Base-by-base conservation (phyloP, 2,797 vertebrate species). In the Pseudochirops corinnae region DNA sequence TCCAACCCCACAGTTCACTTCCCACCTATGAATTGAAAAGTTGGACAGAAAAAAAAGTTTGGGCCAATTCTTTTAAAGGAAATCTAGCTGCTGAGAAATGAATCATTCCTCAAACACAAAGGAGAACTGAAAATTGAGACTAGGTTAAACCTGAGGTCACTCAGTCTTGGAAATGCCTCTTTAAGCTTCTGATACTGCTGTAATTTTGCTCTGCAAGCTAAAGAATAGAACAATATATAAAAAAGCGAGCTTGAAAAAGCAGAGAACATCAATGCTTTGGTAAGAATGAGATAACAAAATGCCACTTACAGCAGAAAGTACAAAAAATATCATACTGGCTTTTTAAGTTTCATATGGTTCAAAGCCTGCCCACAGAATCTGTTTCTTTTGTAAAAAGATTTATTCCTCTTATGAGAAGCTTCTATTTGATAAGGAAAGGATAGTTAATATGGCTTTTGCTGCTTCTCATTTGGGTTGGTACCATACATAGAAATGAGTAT, bases 161-260 rank as follows among this genome's bases (percentile, higher is more conserved):
- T 82, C 95, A 0, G 0, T 91, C 62, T 60, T 96, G 33, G 53
- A 90, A 96, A 94, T 74, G 29, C 4, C 18, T 67, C 52, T 98
- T 95, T 0, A 0, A 97, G 95, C 94, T 97, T 97, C 14, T 97
- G 90, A 92, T 87, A 97, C 94, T 96, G 6, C 7, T 95, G 0
- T 50, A 82, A 46, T 96, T 96, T 98, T 98, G 29, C 94, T 92
- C 74, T 95, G 91, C 95, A 98, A 96, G 92, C 74, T 96, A 95
- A 95, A 96, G 97, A 97, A 24, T 90, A 96, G 0, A 1, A 98
- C 94, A 92, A 39, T 55, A 93, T 98, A 56, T 94, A 39, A 62
- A 60, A 97, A 97, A 97, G 31, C n/a, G 92, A 5, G 50, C 93
- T 94, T 92, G 93, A 97, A 90, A 92, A 62, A 96, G 92, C 29